Evolutionary conservation across 2,113 vertebrate genomes (phyloP).

Genomic region (Rhabdomys dilectus): DNA sequence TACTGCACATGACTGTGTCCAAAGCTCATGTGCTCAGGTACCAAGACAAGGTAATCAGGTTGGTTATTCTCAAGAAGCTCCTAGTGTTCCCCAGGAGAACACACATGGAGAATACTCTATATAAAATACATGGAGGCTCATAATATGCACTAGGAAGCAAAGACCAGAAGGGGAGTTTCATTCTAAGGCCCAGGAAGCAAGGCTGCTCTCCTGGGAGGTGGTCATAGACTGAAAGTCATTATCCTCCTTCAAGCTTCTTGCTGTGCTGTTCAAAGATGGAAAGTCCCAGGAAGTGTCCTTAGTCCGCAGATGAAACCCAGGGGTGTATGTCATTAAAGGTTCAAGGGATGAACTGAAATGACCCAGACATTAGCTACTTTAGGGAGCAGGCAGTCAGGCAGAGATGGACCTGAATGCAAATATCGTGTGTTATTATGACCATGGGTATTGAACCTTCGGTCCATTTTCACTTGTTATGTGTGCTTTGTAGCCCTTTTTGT

Average conservation of each 20-base stretch:
- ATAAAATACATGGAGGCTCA: background rate
- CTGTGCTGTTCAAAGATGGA: background rate
- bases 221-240: background rate
- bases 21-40: background rate
- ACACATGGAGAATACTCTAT: accelerated
- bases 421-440: background rate
- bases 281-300: background rate
- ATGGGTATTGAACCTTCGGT: background rate
- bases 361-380: background rate
- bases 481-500: background rate
- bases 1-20: too few species aligned
- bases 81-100: background rate
- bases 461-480: background rate
- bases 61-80: background rate
- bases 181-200: background rate
- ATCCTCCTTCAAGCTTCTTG: background rate
- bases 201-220: background rate
- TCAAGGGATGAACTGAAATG: background rate
- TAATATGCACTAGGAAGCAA: background rate
- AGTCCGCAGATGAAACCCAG: background rate
- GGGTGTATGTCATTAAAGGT: background rate
- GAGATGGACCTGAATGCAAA: background rate
- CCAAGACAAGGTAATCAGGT: background rate
- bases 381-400: background rate
- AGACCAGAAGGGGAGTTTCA: background rate